Evolutionary conservation across 2,797 vertebrate species (phyloP).

Genomic region (Carduelis carduelis): DNA sequence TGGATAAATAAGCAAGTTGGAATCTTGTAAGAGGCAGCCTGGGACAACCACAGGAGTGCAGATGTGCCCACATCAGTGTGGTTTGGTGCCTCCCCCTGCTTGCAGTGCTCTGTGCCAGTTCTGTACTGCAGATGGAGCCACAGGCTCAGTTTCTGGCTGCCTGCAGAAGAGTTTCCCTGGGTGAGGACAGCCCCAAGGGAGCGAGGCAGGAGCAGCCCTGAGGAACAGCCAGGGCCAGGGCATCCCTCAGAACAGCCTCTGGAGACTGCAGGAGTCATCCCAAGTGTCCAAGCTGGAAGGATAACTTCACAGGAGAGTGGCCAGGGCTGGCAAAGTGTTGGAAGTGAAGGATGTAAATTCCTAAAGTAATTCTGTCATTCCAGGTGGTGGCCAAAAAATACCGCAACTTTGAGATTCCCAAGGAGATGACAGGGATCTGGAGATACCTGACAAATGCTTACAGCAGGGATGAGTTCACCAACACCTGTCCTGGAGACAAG

Average conservation of each 20-base stretch:
- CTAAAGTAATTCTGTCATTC: neutral
- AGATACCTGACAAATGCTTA: slow-evolving; percentile 94
- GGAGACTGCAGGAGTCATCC: neutral
- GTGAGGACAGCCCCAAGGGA: neutral
- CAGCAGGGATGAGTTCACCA: slow-evolving; percentile 94
- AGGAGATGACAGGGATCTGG: slow-evolving; percentile 92
- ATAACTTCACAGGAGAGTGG: too few relatives aligned
- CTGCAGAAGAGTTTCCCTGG: neutral
- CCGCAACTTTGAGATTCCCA: slow-evolving; percentile 93
- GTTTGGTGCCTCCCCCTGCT: neutral
- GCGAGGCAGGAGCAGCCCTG: neutral
- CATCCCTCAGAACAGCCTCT: neutral
- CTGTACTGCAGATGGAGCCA: slow-evolving; percentile 65
- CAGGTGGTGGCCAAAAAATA: slow-evolving; percentile 98
- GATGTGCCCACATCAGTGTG: fast-evolving
- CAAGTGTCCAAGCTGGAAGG: neutral
- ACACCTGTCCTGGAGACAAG: slow-evolving; percentile 95
- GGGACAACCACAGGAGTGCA: neutral
- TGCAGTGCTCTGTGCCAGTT: neutral
- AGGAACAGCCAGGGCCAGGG: neutral
- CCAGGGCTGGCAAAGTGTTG: neutral
- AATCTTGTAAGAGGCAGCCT: neutral
- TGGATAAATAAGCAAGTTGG: neutral
- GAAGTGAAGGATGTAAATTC: neutral
- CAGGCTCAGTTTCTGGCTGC: slow-evolving; percentile 31